Conservation (phyloP, 2,113 vertebrate genomes). For the Nothobranchius furzeri region DNA sequence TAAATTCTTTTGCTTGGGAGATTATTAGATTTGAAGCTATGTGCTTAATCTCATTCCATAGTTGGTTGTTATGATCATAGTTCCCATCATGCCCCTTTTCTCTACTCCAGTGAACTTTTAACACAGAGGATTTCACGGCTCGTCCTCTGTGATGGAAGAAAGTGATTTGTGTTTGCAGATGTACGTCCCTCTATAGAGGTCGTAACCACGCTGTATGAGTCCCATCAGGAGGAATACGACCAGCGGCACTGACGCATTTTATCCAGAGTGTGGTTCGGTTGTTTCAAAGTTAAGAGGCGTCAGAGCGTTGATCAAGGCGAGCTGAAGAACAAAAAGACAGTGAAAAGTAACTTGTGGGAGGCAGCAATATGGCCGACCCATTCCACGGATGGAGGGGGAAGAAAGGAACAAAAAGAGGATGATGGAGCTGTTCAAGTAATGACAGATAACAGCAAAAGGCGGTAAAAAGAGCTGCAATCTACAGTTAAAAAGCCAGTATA, state of each 20-base stretch:
- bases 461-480: neutral
- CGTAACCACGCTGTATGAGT: neutral
- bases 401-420: neutral
- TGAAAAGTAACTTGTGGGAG: neutral
- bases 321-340: neutral
- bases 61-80: too few relatives aligned
- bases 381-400: neutral
- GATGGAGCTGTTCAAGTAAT: neutral
- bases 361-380: neutral
- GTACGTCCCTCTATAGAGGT: neutral
- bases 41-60: too few relatives aligned
- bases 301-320: constrained; percentile 13
- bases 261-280: neutral
- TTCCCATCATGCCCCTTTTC: too few relatives aligned
- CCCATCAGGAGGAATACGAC: constrained; percentile 7
- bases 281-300: constrained; percentile 1
- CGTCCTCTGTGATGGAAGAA: constrained; percentile 1
- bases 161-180: neutral
- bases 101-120: neutral
- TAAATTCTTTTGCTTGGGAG: too few relatives aligned
- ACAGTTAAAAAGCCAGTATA: neutral
- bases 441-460: neutral
- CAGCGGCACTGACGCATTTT: constrained; percentile 8
- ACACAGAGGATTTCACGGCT: neutral
- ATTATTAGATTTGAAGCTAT: too few relatives aligned